Percentiles rank a stretch among this genome's conserved stretches.
phyloP scores from a whole-genome alignment of 1,140 invertebrate species.

The Musca vetustissima region DNA sequence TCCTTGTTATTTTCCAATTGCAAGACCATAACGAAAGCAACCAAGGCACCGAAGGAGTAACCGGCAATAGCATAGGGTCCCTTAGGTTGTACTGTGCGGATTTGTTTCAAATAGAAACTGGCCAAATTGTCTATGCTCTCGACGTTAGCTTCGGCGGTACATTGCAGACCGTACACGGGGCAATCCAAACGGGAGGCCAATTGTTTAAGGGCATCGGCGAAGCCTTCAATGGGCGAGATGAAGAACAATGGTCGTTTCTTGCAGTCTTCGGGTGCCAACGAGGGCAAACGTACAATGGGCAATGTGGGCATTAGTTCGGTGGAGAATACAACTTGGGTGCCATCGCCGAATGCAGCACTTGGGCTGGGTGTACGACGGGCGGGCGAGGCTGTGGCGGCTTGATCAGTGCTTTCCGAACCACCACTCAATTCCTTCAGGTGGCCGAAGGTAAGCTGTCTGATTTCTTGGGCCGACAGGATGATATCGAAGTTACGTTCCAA shows the following conservation, averaged over 20 bases:
- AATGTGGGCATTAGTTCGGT: constrained; percentile 67
- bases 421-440: constrained; percentile 70
- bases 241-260: constrained; percentile 67
- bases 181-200: constrained; percentile 70
- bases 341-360: constrained; percentile 39
- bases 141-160: constrained; percentile 74
- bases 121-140: constrained; percentile 75
- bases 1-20: constrained; percentile 74
- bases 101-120: constrained; percentile 74
- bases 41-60: constrained; percentile 91
- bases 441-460: constrained; percentile 76
- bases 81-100: constrained; percentile 74
- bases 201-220: constrained; percentile 67
- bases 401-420: constrained; percentile 42
- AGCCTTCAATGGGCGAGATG: constrained; percentile 92
- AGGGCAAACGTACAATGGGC: constrained; percentile 63
- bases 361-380: constrained; percentile 36
- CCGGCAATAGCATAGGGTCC: constrained; percentile 87
- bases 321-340: constrained; percentile 59
- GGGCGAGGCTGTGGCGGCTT: constrained; percentile 33
- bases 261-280: constrained; percentile 51
- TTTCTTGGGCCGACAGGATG: constrained; percentile 85
- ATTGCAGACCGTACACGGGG: constrained; percentile 89
- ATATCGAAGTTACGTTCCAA: constrained; percentile 91
- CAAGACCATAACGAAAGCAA: constrained; percentile 91